phyloP scores from a whole-genome alignment of 2,888 invertebrate species.

The Hyposoter dolosus region DNA sequence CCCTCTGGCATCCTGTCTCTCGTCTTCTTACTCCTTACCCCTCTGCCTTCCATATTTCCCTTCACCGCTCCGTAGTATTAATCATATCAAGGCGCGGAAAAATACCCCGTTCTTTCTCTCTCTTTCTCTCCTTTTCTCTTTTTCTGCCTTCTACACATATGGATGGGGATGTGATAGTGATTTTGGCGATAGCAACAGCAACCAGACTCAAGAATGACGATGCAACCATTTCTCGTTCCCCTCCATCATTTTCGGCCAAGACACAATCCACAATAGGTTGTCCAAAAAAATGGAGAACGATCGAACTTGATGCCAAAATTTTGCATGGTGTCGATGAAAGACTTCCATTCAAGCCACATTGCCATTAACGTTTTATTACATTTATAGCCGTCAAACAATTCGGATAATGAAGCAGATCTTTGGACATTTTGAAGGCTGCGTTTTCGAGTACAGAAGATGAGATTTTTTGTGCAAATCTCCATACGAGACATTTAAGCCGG shows the following conservation, averaged over 20 bases:
- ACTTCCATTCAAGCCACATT: neutral
- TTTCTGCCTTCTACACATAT: neutral
- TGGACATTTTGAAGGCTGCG: neutral
- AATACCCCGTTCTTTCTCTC: slow-evolving; percentile 76
- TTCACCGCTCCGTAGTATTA: slow-evolving; percentile 77
- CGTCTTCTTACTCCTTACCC: slow-evolving; percentile 69
- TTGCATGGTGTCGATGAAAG: neutral
- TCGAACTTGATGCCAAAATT: slow-evolving; percentile 44
- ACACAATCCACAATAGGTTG: neutral
- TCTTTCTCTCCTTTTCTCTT: slow-evolving; percentile 20
- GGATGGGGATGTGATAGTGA: neutral
- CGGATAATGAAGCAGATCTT: neutral
- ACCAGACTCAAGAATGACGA: slow-evolving; percentile 58
- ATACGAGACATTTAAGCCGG: slow-evolving; percentile 56
- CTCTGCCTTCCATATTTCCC: slow-evolving; percentile 60
- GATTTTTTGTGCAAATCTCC: slow-evolving; percentile 5
- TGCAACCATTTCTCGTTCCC: slow-evolving; percentile 37
- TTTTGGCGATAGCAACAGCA: slow-evolving; percentile 20
- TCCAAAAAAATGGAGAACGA: neutral
- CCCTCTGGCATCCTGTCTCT: slow-evolving; percentile 67
- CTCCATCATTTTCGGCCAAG: slow-evolving; percentile 17
- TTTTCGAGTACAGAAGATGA: neutral
- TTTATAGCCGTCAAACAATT: neutral
- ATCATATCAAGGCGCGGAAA: slow-evolving; percentile 82
- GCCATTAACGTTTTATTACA: neutral